Evolutionary conservation across 2,113 vertebrate species (phyloP).

Genomic region (Hyperoodon ampullatus): DNA sequence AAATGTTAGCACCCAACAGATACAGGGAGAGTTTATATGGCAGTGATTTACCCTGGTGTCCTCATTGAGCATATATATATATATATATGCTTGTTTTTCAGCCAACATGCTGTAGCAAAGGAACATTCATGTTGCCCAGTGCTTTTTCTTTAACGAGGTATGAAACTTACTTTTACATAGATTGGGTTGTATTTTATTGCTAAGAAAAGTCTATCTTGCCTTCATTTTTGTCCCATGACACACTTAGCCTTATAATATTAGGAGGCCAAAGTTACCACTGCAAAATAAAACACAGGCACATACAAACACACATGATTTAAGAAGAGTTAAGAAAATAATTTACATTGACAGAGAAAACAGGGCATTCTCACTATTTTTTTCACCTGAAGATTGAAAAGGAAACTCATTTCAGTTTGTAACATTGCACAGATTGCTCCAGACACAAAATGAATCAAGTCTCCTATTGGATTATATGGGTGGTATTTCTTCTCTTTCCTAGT

Average conservation of each 20-base stretch:
- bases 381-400: conserved; percentile 79
- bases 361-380: conserved; percentile 61
- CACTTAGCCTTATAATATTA: conserved; percentile 40
- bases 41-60: neutral
- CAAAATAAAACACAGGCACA: conserved; percentile 58
- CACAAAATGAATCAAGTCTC: conserved; percentile 83
- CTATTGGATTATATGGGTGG: conserved; percentile 81
- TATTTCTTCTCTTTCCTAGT: conserved; percentile 82
- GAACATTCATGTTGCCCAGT: neutral
- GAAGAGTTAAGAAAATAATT: conserved; percentile 63
- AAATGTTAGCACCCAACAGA: neutral
- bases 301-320: neutral
- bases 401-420: conserved; percentile 83
- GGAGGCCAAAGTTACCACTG: conserved; percentile 43
- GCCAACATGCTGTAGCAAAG: neutral
- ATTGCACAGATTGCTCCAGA: conserved; percentile 79
- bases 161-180: conserved; percentile 63
- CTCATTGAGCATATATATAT: conserved; percentile 25
- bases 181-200: conserved; percentile 55
- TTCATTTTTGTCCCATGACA: conserved; percentile 59
- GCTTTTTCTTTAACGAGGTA: conserved; percentile 62
- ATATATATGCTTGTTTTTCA: conserved; percentile 23
- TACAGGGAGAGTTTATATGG: neutral
- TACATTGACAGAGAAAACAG: conserved; percentile 62
- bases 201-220: conserved; percentile 56